Evolutionary conservation across 2,888 invertebrate species (phyloP), one percentile per base, ranked within the genome.

Genomic region (Dryocosmus kuriphilus): DNA sequence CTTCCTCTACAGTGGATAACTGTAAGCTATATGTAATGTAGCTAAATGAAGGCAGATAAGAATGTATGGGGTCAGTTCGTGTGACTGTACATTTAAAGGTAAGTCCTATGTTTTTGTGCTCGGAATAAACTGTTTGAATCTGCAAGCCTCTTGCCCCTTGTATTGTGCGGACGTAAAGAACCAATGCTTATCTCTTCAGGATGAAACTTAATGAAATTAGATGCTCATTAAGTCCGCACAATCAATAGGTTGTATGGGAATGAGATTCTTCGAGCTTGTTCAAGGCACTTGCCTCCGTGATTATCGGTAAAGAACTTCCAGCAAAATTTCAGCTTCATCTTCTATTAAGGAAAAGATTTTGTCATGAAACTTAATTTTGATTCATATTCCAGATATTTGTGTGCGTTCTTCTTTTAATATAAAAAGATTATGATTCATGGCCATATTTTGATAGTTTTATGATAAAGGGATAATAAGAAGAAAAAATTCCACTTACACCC

Each of bases 201-300:
- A 81, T 79, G 80, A 77, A 81, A 80, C 81, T 83, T 85, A 85
- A 88, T 87, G 82, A 83, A 88, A 88, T 89, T 86, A 87, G 82
- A 85, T 83, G 85, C 82, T 79, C 81, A 80, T 86, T 84, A 83
- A 82, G 81, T 82, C 73, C 81, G 77, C 82, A 85, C 82, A 86
- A 84, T 85, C 82, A 80, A 41, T 32, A 63, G 78, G 75, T 78
- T 83, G 79, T 84, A 80, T 63, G 65, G 61, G 75, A 60, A 38
- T 61, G 73, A 14, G 65, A 78, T 77, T 79, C 73, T 62, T n/a
- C 9, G 41, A 57, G 76, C 74, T 81, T 77, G 67, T 16, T 24
- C 27, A 81, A 67, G 74, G 65, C 77, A 75, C 71, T 79, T 79
- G 74, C 46, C 38, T 79, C 55, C 65, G 73, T 22, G 19, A 76